A percentile compares a stretch with the other conserved stretches of the same genome.
Conservation (phyloP, 1,140 invertebrate species). For the Sitodiplosis mosellana region DNA sequence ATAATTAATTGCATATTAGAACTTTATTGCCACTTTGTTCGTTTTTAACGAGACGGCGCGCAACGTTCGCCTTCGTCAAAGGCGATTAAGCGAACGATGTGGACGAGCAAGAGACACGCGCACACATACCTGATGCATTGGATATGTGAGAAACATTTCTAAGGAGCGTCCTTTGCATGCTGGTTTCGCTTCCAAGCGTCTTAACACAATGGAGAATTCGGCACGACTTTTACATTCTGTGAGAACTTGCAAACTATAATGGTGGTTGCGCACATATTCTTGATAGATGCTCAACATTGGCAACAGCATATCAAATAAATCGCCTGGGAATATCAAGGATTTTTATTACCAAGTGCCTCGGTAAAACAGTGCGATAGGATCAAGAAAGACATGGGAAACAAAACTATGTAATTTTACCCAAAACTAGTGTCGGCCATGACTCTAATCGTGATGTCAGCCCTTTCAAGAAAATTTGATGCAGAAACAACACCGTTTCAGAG, state of each 20-base stretch:
- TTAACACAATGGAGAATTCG: slow-evolving; percentile 61
- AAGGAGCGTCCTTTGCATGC: slow-evolving; percentile 67
- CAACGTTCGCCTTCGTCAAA: no score
- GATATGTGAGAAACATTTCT: slow-evolving; percentile 83
- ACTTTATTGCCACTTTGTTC: background rate
- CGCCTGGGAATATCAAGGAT: slow-evolving; percentile 36
- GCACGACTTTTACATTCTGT: slow-evolving; percentile 83
- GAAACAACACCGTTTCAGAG: slow-evolving; percentile 81
- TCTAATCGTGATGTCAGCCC: slow-evolving; percentile 83
- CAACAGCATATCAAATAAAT: slow-evolving; percentile 83
- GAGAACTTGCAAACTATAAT: slow-evolving; percentile 84
- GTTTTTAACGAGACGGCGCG: no score
- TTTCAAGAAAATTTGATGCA: slow-evolving; percentile 90
- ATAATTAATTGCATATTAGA: slow-evolving; percentile 6
- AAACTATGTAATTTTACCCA: slow-evolving; percentile 39
- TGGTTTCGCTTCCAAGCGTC: slow-evolving; percentile 69
- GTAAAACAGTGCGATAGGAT: no score
- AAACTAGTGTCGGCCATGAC: slow-evolving; percentile 77
- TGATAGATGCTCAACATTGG: slow-evolving; percentile 90
- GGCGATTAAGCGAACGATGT: background rate
- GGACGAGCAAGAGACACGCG: no score
- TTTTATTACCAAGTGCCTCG: background rate
- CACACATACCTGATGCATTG: slow-evolving; percentile 91
- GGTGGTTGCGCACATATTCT: slow-evolving; percentile 86
- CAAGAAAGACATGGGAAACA: no score